Percentiles rank a stretch among this genome's conserved stretches.
phyloP scores from a whole-genome alignment of 2,888 invertebrate genomes.

The Ochlodes sylvanus region DNA sequence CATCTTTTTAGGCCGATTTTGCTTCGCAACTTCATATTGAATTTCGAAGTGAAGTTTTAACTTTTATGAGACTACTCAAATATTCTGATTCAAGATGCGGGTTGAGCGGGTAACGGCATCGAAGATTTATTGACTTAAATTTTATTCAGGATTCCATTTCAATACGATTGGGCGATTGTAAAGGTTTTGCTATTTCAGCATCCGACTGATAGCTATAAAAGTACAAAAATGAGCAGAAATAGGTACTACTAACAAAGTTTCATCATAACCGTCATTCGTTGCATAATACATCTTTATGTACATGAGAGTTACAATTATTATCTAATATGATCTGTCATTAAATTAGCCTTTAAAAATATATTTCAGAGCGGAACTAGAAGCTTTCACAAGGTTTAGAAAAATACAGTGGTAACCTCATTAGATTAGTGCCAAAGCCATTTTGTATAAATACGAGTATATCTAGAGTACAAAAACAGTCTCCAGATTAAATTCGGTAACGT shows the following conservation, averaged over 20 bases:
- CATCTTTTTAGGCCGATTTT: slow-evolving; percentile 7
- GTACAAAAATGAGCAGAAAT: slow-evolving; percentile 78
- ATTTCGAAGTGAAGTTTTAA: slow-evolving; percentile 30
- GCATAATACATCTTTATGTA: slow-evolving; percentile 65
- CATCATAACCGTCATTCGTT: slow-evolving; percentile 55
- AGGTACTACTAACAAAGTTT: slow-evolving; percentile 52
- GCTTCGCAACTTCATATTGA: slow-evolving; percentile 28
- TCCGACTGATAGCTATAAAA: slow-evolving; percentile 68
- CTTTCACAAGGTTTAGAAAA: slow-evolving; percentile 74
- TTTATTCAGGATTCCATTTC: slow-evolving; percentile 34
- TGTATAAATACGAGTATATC: slow-evolving; percentile 73
- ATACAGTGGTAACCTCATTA: slow-evolving; percentile 78
- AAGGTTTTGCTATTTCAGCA: slow-evolving; percentile 37
- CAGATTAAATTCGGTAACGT: slow-evolving; percentile 86
- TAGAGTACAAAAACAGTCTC: slow-evolving; percentile 86
- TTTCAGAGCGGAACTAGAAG: slow-evolving; percentile 64
- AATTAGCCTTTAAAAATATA: slow-evolving; percentile 52
- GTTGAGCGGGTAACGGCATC: slow-evolving; percentile 18
- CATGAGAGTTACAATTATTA: slow-evolving; percentile 53
- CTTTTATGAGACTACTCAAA: slow-evolving; percentile 33
- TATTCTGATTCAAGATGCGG: slow-evolving; percentile 33
- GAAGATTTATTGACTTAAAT: slow-evolving; percentile 29
- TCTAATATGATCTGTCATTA: slow-evolving; percentile 49
- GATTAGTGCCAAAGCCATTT: slow-evolving; percentile 75
- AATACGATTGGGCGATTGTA: slow-evolving; percentile 33